A percentile compares a stretch with the other conserved stretches of the same genome.
phyloP scores from a whole-genome alignment of 2,888 invertebrate species.

The Balanococcus diminutus region DNA sequence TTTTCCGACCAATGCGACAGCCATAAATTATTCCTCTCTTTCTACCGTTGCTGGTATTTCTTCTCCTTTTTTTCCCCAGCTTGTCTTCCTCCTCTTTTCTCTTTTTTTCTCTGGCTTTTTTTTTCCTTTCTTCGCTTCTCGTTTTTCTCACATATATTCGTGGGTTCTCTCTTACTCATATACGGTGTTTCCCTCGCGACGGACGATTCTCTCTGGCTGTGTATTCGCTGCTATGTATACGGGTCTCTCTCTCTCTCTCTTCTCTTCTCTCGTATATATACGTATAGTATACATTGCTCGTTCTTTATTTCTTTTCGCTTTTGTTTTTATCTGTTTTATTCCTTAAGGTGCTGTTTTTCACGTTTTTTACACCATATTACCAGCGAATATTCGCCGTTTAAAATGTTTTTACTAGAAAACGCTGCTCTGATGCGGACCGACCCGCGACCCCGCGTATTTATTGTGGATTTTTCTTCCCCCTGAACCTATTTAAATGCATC shows the following conservation, averaged over 20 bases:
- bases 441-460: not conserved
- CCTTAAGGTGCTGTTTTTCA: slow-evolving; percentile 49
- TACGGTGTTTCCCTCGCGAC: not conserved
- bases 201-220: not conserved
- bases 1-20: slow-evolving; percentile 53
- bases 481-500: not conserved
- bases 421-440: not conserved
- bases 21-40: slow-evolving; percentile 53
- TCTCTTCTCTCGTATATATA: not conserved
- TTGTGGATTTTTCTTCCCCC: not conserved
- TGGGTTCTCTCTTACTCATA: not conserved
- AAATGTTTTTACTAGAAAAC: slow-evolving; percentile 39
- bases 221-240: too few relatives aligned
- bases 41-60: not conserved
- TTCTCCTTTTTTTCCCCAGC: slow-evolving; percentile 16
- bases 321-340: slow-evolving; percentile 49
- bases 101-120: not conserved
- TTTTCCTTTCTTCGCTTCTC: not conserved
- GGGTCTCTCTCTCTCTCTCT: not conserved
- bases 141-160: not conserved
- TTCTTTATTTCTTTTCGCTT: slow-evolving; percentile 32
- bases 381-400: slow-evolving; percentile 47
- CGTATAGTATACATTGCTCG: not conserved
- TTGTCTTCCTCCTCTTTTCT: not conserved
- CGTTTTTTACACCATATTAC: slow-evolving; percentile 44